A percentile compares a stretch with the other conserved stretches of the same genome.
These are phyloP conservation scores for Malachius bipustulatus DNA, from an alignment of 2,888 invertebrate species.

Conservation along the genomic window DNA sequence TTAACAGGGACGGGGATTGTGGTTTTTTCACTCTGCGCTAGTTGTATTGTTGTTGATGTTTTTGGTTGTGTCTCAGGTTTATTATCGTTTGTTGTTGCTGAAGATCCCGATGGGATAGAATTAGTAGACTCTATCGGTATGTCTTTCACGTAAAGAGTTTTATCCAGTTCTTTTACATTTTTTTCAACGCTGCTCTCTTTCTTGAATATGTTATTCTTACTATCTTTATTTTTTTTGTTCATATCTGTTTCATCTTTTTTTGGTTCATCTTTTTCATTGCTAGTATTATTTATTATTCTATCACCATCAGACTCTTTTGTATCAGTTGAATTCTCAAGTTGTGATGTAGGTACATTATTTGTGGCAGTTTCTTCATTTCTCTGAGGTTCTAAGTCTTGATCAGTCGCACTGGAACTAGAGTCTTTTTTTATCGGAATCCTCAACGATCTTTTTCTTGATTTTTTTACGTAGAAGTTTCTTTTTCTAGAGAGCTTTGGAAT, in stretches of 20 bases:
- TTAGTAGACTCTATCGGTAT: no score
- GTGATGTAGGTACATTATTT: conserved; percentile 5
- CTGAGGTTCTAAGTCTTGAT: background rate
- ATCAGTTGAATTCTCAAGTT: background rate
- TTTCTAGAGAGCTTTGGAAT: conserved; percentile 15
- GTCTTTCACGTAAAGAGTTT: conserved; percentile 12
- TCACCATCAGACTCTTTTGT: background rate
- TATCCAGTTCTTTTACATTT: conserved; percentile 8
- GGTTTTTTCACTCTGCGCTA: conserved; percentile 28
- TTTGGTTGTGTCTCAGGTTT: no score
- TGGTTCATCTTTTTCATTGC: conserved; percentile 8
- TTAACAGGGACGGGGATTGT: conserved; percentile 20
- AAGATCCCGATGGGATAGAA: no score
- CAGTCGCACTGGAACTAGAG: conserved; percentile 22
- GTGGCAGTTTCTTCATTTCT: conserved; percentile 5
- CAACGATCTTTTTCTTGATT: conserved; percentile 19
- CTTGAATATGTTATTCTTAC: background rate
- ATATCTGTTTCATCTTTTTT: conserved; percentile 15
- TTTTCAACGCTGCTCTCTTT: background rate
- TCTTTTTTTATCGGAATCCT: conserved; percentile 18
- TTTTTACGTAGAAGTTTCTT: conserved; percentile 19
- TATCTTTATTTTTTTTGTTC: conserved; percentile 5
- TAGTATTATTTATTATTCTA: background rate
- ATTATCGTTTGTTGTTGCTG: no score
- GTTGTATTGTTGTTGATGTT: conserved; percentile 29